Percentiles rank a stretch among this genome's conserved stretches.
Conservation (phyloP, 2,797 vertebrate genomes). For the Sciurus carolinensis region DNA sequence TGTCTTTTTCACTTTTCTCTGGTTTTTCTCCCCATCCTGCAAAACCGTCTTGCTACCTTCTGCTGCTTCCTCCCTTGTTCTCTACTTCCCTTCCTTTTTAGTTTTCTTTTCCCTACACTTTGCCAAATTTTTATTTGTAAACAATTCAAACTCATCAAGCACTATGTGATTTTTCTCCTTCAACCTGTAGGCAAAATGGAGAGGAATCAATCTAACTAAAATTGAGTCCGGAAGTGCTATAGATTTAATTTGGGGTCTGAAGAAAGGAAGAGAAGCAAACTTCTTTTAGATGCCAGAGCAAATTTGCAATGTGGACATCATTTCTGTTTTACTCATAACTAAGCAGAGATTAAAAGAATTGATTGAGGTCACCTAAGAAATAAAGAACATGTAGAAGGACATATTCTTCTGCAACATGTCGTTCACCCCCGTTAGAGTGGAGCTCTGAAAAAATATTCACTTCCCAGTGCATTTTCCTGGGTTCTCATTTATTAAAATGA, state of each 20-base stretch:
- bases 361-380: background rate
- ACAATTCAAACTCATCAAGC: background rate
- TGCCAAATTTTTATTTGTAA: constrained; percentile 28
- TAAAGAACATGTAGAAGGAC: background rate
- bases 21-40: background rate
- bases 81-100: background rate
- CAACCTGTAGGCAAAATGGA: background rate
- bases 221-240: background rate
- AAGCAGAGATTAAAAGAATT: constrained; percentile 50
- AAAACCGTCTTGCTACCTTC: background rate
- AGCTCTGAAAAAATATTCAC: background rate
- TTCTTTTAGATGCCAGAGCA: background rate
- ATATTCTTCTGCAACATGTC: background rate
- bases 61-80: background rate
- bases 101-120: background rate
- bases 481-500: constrained; percentile 74
- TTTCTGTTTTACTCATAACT: constrained; percentile 45
- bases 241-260: background rate
- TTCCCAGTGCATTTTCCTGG: constrained; percentile 60
- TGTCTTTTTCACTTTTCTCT: background rate
- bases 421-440: background rate
- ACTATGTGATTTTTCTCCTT: constrained; percentile 28
- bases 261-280: background rate
- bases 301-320: background rate
- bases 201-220: constrained; percentile 45